Evolutionary conservation across 1,140 invertebrate species (phyloP), one percentile per base, ranked within the genome.

Genomic region (Macrobrachium rosenbergii): DNA sequence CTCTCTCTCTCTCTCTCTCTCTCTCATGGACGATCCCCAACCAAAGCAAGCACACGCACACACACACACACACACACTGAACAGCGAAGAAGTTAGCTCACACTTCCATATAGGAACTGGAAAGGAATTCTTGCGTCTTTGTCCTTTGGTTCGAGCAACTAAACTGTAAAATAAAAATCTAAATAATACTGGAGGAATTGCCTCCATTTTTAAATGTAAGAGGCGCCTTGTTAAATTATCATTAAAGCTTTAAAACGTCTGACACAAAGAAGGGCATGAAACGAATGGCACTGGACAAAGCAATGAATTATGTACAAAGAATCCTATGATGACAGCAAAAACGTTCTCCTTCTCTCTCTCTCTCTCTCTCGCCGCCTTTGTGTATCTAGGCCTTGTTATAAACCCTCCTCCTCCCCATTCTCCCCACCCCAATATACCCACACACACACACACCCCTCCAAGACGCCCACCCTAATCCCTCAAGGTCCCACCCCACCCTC

Each of bases 1-100:
- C 69, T 72, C 23, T 69, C 45, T 45, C 63, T 69, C 19, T 69
- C 81, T 83, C 69, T 75, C 81, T 83, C 80, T 72, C 64, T 72
- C 63, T 69, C 43, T 72, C 63, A 19, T 12, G 43, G 28, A n/a
- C 28, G 12, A 14, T 64, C 60, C 64, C n/a, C 45, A 21, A 19
- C 58, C n/a, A 8, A 11, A n/a, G 45, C 64, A 14, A 37, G 17
- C 63, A 52, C 64, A 21, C 60, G 17, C 60, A 19, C 45, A 16
- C 59, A 23, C 78, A 14, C 59, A 5, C 78, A 28, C 52, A 17
- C 76, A 17, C 52, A n/a, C 76, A n/a, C n/a, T n/a, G n/a, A 21
- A 11, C 17, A 17, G 52, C 17, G 19, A 37, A 17, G 58, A n/a
- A 60, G n/a, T 21, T 23, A 12, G 14, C 52, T 21, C 19, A 59